These are phyloP conservation scores for Rhabdornis inornatus DNA, from an alignment of 2,113 vertebrate species.

Conservation along the genomic window DNA sequence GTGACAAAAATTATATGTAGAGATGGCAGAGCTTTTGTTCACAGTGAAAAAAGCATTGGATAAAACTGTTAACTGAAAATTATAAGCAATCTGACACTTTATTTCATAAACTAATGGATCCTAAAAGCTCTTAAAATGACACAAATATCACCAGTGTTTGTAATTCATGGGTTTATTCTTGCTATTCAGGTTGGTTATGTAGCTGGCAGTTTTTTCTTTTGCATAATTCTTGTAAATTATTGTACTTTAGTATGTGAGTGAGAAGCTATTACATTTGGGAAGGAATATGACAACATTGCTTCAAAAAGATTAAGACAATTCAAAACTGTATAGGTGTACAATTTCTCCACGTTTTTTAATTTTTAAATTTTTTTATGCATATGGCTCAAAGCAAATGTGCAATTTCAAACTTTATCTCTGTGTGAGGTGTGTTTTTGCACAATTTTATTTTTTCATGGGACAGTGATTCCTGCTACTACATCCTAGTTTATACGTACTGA, in stretches of 20 bases:
- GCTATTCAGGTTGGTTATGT: conserved; percentile 31
- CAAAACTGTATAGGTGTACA: background rate
- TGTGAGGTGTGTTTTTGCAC: background rate
- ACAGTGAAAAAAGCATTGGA: background rate
- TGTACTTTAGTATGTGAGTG: background rate
- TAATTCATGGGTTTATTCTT: conserved; percentile 56
- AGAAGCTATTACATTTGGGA: conserved; percentile 10
- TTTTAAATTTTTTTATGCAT: background rate
- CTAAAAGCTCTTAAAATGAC: conserved; percentile 67
- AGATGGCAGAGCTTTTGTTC: background rate
- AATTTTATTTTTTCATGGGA: background rate
- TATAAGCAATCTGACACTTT: conserved; percentile 50
- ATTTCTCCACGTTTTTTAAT: background rate
- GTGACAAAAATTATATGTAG: background rate
- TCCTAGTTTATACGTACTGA: background rate
- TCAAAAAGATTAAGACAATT: conserved; percentile 12
- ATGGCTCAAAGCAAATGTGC: background rate
- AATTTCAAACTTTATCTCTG: background rate
- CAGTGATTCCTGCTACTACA: background rate
- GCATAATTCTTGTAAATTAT: conserved; percentile 41
- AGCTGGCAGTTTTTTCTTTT: conserved; percentile 34
- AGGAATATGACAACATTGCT: background rate
- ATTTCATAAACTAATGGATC: conserved; percentile 56
- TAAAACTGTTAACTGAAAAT: conserved; percentile 51
- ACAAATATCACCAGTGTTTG: conserved; percentile 33